Percentiles rank a stretch among this genome's conserved stretches.
These are phyloP conservation scores for Fregetta grallaria DNA, from an alignment of 2,113 vertebrate species.

Conservation along the genomic window DNA sequence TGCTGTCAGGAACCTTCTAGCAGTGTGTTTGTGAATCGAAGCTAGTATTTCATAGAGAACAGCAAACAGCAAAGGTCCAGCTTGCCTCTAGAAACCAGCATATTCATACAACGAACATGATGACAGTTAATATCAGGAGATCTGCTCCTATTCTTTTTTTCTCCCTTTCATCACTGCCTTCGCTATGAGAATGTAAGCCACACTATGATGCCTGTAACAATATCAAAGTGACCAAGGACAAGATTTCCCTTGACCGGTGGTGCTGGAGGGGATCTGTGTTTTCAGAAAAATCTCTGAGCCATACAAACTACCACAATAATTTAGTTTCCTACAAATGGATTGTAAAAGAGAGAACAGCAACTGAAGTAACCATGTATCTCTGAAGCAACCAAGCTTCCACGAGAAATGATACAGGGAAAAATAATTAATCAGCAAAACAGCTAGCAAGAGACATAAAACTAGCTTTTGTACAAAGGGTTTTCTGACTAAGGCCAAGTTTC, in stretches of 20 bases:
- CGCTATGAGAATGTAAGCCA: not conserved
- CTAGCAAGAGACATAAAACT: not conserved
- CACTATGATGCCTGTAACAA: not conserved
- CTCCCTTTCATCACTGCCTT: not conserved
- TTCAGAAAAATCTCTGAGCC: not conserved
- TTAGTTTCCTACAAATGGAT: not conserved
- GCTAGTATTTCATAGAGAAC: not conserved
- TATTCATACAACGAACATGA: not conserved
- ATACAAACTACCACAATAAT: not conserved
- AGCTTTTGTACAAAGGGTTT: not conserved
- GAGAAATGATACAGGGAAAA: not conserved
- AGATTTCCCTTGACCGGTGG: not conserved
- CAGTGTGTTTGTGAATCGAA: not conserved
- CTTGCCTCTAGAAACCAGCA: not conserved
- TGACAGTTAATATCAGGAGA: not conserved
- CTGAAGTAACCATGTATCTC: not conserved
- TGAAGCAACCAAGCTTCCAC: not conserved
- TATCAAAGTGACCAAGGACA: not conserved
- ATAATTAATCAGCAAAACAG: not conserved
- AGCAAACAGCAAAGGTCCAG: not conserved
- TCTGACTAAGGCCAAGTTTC: not conserved
- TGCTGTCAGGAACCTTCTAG: not conserved
- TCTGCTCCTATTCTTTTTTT: not conserved
- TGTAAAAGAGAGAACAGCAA: not conserved
- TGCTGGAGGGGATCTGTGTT: not conserved